Percentiles rank a stretch among this genome's conserved stretches.
Conservation (phyloP, 2,888 invertebrate genomes). For the Zhengitettix transpicula region DNA sequence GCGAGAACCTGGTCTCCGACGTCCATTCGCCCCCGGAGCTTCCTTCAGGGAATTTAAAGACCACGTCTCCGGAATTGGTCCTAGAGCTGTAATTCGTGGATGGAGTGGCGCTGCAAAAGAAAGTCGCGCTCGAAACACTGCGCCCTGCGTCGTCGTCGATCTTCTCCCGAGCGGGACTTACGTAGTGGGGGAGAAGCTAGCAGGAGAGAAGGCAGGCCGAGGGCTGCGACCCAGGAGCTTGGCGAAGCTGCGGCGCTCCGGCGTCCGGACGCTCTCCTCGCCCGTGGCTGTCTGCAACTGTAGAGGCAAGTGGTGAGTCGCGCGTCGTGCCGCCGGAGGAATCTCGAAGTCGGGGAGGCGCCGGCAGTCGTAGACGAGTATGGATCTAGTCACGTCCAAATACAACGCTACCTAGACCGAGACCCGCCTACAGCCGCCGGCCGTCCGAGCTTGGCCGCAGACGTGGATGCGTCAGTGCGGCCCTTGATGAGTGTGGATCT, state of each 20-base stretch:
- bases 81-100: not conserved
- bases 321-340: not conserved
- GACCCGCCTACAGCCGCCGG: conserved; percentile 38
- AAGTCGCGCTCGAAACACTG: not conserved
- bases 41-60: not conserved
- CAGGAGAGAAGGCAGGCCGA: conserved; percentile 17
- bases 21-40: no score
- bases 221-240: conserved; percentile 7
- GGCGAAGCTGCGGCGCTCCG: not conserved
- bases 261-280: no score
- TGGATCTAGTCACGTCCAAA: conserved; percentile 67
- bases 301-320: no score
- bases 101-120: not conserved
- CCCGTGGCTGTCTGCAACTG: no score
- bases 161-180: conserved; percentile 16
- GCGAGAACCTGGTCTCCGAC: no score
- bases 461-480: no score
- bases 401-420: conserved; percentile 57
- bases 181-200: conserved; percentile 20
- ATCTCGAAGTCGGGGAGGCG: no score
- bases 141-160: not conserved
- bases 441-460: no score
- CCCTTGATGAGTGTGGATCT: conserved; percentile 77
- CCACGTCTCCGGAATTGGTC: conserved; percentile 32
- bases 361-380: conserved; percentile 54